Evolutionary conservation across 2,797 vertebrate genomes (phyloP).

Genomic region (Epinephelus awoara): DNA sequence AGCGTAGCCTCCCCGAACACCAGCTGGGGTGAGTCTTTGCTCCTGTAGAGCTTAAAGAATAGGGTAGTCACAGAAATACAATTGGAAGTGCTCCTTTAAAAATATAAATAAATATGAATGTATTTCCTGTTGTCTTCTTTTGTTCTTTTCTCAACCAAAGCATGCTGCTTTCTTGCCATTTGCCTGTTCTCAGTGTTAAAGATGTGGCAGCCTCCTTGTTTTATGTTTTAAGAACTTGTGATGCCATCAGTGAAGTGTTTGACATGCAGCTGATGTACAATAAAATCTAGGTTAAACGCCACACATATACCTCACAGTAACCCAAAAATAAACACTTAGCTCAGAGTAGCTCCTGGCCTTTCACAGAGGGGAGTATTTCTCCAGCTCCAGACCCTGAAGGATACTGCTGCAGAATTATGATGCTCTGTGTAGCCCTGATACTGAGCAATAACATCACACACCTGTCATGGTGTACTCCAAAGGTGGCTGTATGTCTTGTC

Average conservation of each 20-base stretch:
- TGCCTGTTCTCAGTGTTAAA: neutral
- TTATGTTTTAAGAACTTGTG: neutral
- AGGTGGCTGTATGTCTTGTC: constrained; percentile 60
- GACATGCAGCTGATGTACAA: constrained; percentile 17
- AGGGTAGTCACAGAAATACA: neutral
- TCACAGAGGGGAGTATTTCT: constrained; percentile 26
- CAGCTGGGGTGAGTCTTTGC: neutral
- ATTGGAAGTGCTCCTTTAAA: neutral
- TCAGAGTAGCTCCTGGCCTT: constrained; percentile 34
- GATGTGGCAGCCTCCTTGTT: neutral
- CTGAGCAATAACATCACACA: constrained; percentile 55
- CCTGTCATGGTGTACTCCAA: constrained; percentile 58
- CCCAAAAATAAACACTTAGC: constrained; percentile 39
- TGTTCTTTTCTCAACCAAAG: neutral
- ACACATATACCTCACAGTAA: constrained; percentile 28
- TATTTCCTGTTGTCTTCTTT: neutral
- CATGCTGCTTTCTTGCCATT: neutral
- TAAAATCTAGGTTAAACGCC: constrained; percentile 17
- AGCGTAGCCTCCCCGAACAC: neutral
- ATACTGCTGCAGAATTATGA: constrained; percentile 30
- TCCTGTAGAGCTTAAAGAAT: constrained; percentile 7
- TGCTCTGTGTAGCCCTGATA: constrained; percentile 22
- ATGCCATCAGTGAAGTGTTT: constrained; percentile 8
- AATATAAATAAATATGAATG: neutral
- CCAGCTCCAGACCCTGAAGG: constrained; percentile 19